Evolutionary conservation across 2,113 vertebrate species (phyloP), one percentile per base, ranked within the genome.

Genomic region (Micronycteris hirsuta): DNA sequence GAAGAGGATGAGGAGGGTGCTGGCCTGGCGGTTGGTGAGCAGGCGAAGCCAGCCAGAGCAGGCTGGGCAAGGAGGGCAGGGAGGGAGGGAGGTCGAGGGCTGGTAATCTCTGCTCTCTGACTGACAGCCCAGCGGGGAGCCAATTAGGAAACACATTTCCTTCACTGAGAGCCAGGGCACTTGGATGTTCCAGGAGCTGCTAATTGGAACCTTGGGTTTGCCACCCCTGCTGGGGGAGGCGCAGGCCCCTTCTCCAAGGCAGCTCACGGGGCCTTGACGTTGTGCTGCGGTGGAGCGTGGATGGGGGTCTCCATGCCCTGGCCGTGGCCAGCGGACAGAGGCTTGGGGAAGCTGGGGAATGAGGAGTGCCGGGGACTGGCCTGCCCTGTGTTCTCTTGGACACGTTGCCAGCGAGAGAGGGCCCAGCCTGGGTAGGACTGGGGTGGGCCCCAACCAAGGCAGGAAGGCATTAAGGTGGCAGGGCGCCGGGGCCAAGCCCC

Each of bases 61-160:
- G 83, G 82, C 17, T 61, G 0, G 0, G 70, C 91, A 70, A 0
- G 52, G 26, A 73, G n/a, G 20, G 86, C 22, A 0, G 6, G 95
- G 95, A 67, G 49, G 45, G 24, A 26, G 22, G 33, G 67, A 28
- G 65, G 28, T 68, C 28, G 7, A 67, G 63, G 63, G 63, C 63
- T 17, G 33, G 22, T n/a, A 33, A n/a, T n/a, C 63, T 67, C 63
- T 67, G 96, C 86, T 95, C 97, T 31, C 95, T 96, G 97, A 83
- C 95, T 97, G 97, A 98, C 97, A 96, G 95, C 96, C n/a, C 94
- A 47, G 98, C 96, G 92, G 98, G 98, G 96, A 97, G 98, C 98
- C 98, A 98, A 97, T 98, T 98, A 98, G 98, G 96, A 98, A 96
- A 81, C 90, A 94, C 89, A 96, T 97, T 98, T 95, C 98, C 97